phyloP scores from a whole-genome alignment of 2,113 vertebrate species.

The Genyomyrus donnyi region DNA sequence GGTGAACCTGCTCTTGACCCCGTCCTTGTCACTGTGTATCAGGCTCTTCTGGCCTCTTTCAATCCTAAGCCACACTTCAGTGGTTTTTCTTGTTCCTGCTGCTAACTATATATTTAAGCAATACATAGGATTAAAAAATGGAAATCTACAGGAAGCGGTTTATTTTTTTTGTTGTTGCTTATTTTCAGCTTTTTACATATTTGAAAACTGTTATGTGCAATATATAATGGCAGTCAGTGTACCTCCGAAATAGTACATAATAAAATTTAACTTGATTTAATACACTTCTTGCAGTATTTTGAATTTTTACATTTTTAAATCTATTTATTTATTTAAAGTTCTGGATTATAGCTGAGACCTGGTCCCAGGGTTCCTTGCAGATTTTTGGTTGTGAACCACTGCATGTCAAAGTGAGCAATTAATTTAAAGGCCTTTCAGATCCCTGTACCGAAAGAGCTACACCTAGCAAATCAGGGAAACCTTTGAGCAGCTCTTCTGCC shows the following conservation, averaged over 20 bases:
- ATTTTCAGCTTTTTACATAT: neutral
- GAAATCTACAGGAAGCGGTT: neutral
- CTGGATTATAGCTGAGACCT: neutral
- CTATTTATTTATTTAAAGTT: neutral
- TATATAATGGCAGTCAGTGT: neutral
- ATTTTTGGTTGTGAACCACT: neutral
- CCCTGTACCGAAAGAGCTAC: neutral
- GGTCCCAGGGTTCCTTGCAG: neutral
- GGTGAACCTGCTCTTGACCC: neutral
- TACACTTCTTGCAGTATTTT: neutral
- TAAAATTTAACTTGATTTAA: neutral
- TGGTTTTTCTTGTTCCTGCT: neutral
- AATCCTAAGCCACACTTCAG: neutral
- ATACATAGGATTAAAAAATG: neutral
- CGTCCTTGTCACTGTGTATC: neutral
- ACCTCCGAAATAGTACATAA: neutral
- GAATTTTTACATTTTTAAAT: neutral
- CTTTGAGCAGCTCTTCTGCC: neutral
- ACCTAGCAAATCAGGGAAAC: neutral
- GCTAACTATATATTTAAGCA: neutral
- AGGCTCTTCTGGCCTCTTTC: neutral
- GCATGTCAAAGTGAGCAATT: neutral
- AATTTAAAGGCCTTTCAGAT: neutral
- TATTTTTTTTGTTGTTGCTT: neutral
- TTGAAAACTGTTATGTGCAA: neutral